Percentiles rank a stretch among this genome's conserved stretches.
These are phyloP conservation scores for Falco rusticolus DNA, from an alignment of 2,797 vertebrate species.

Conservation along the genomic window DNA sequence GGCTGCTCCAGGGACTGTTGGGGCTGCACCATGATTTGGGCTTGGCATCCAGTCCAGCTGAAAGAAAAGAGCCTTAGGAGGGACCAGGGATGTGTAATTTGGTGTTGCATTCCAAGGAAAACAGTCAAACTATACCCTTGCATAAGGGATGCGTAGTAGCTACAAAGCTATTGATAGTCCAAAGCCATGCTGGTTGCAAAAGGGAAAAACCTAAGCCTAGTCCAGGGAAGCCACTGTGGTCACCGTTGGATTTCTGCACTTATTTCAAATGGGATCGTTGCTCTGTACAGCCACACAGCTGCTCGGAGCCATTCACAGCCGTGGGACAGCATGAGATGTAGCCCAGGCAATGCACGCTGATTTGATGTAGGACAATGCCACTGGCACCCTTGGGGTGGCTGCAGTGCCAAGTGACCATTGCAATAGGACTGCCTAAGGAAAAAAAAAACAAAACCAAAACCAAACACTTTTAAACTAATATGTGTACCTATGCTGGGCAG, in stretches of 20 bases:
- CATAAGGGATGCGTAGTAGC: not conserved
- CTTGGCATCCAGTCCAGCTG: not conserved
- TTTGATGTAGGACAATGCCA: not conserved
- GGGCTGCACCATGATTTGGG: not conserved
- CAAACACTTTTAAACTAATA: not conserved
- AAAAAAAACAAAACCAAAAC: not conserved
- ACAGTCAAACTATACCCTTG: not conserved
- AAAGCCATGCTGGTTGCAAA: not conserved
- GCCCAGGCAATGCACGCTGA: not conserved
- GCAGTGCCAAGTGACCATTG: not conserved
- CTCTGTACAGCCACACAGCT: not conserved
- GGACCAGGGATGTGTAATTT: not conserved
- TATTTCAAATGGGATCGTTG: not conserved
- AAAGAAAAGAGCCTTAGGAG: not conserved
- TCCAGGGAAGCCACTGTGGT: not conserved
- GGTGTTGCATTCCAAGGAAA: not conserved
- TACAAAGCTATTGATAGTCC: not conserved
- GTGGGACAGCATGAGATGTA: not conserved
- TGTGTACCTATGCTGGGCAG: not conserved
- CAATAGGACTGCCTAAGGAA: not conserved
- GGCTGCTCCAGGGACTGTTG: not conserved
- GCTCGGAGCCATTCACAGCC: accelerated
- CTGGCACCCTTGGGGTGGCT: not conserved
- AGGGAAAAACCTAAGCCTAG: not conserved
- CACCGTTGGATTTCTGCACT: not conserved